Conservation (phyloP, 2,888 invertebrate genomes). For the Lacanobia wlatinum region DNA sequence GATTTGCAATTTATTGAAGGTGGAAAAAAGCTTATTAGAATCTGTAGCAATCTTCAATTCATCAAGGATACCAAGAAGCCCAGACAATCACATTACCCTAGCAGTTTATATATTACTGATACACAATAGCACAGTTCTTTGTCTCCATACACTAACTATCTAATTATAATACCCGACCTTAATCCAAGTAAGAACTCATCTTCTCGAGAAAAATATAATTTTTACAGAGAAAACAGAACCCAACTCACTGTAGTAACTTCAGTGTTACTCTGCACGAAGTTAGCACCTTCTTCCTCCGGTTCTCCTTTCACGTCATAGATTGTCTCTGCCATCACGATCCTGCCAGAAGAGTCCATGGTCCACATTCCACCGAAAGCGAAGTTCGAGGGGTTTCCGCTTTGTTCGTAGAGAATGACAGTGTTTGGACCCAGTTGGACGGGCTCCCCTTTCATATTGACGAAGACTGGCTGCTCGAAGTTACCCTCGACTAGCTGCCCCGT, state of each 20-base stretch:
- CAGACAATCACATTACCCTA: too few species aligned
- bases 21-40: too few species aligned
- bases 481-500: constrained; percentile 87
- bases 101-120: too few species aligned
- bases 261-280: constrained; percentile 84
- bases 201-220: background rate
- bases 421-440: constrained; percentile 88
- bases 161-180: too few species aligned
- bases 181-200: too few species aligned
- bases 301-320: constrained; percentile 89
- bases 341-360: constrained; percentile 88
- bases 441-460: constrained; percentile 89
- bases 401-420: constrained; percentile 88
- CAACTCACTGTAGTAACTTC: constrained; percentile 85
- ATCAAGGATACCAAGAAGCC: too few species aligned
- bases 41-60: too few species aligned
- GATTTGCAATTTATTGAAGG: too few species aligned
- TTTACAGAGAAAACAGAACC: constrained; percentile 17
- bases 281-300: constrained; percentile 84
- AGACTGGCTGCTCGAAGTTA: constrained; percentile 88
- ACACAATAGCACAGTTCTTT: background rate
- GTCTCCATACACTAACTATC: background rate
- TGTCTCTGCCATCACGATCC: constrained; percentile 89
- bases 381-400: constrained; percentile 87
- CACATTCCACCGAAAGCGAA: constrained; percentile 89